A percentile compares a stretch with the other conserved stretches of the same genome.
These are phyloP conservation scores for Peromyscus aztecus DNA, from an alignment of 2,797 vertebrate genomes.

Conservation along the genomic window DNA sequence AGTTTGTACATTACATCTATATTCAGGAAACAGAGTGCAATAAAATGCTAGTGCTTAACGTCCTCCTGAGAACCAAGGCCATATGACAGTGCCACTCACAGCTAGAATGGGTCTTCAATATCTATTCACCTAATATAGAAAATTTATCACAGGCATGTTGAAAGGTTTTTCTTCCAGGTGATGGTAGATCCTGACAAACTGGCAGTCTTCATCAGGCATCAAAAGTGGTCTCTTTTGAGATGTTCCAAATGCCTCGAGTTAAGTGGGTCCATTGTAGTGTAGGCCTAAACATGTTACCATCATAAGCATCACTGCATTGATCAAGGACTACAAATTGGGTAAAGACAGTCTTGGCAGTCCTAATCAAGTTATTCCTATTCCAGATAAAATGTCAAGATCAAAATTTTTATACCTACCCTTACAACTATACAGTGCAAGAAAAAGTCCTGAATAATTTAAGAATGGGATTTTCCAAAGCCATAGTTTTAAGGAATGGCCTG, in stretches of 20 bases:
- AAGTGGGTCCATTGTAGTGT: background rate
- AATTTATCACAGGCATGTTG: no score
- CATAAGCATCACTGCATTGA: background rate
- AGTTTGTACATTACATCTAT: background rate
- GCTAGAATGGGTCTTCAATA: background rate
- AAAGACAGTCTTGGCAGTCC: background rate
- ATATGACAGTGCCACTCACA: background rate
- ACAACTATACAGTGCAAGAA: background rate
- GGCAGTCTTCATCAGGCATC: background rate
- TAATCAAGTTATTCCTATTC: background rate
- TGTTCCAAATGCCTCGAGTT: background rate
- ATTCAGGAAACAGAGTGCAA: background rate
- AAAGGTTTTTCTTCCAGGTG: background rate
- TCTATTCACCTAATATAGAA: background rate
- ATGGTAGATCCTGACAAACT: background rate
- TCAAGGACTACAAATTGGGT: background rate
- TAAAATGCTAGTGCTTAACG: background rate
- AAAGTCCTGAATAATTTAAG: background rate
- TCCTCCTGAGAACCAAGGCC: background rate
- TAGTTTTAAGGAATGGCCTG: background rate
- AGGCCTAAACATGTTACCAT: background rate
- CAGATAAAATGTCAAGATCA: background rate
- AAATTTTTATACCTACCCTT: conserved; percentile 13
- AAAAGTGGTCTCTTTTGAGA: background rate
- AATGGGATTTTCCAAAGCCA: background rate